phyloP scores from a whole-genome alignment of 2,797 vertebrate species.

The Nannoperca australis region DNA sequence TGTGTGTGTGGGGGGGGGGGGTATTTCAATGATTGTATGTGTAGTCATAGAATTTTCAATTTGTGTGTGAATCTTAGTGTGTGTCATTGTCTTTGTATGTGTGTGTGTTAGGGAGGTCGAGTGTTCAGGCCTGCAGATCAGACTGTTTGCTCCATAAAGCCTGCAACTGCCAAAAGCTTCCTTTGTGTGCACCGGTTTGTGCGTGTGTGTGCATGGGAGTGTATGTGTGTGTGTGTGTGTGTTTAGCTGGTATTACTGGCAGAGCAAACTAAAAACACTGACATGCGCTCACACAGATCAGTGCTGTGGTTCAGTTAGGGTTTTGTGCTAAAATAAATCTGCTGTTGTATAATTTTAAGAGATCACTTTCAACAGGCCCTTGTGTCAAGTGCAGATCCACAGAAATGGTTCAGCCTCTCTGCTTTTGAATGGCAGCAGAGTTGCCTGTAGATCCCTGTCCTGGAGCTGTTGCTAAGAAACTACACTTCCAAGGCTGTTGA shows the following conservation, averaged over 20 bases:
- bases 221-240: background rate
- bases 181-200: constrained; percentile 21
- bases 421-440: constrained; percentile 48
- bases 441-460: constrained; percentile 39
- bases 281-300: background rate
- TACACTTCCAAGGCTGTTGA: constrained; percentile 47
- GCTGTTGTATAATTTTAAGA: constrained; percentile 59
- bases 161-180: constrained; percentile 49
- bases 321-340: constrained; percentile 59
- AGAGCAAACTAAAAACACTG: constrained; percentile 28
- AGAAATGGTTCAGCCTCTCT: constrained; percentile 45
- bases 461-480: constrained; percentile 67
- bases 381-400: constrained; percentile 53
- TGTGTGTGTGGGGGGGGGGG: background rate
- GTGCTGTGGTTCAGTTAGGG: constrained; percentile 24
- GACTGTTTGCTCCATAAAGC: constrained; percentile 52
- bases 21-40: background rate
- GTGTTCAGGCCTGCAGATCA: constrained; percentile 48
- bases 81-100: constrained; percentile 14
- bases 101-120: constrained; percentile 28
- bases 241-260: constrained; percentile 20
- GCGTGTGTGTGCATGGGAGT: background rate
- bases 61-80: background rate
- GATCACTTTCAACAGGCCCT: constrained; percentile 58
- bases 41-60: background rate